A percentile compares a stretch with the other conserved stretches of the same genome.
Conservation (phyloP, 2,888 invertebrate species). For the Athrips mouffetella region DNA sequence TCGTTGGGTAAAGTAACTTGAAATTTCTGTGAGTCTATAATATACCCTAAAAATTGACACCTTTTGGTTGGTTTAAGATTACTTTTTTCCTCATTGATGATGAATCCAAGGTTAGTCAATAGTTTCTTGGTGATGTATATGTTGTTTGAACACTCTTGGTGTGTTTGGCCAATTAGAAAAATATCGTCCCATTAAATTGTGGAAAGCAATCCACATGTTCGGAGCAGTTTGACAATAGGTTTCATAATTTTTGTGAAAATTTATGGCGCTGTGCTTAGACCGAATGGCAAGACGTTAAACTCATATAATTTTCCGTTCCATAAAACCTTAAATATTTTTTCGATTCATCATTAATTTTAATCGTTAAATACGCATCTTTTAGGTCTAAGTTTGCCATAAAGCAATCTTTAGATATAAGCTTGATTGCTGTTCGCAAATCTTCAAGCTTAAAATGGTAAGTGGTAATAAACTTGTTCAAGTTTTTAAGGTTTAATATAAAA, state of each 20-base stretch:
- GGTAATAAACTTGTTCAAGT: constrained; percentile 10
- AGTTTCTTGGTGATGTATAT: background rate
- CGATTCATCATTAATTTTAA: constrained; percentile 2
- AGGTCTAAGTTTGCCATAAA: constrained; percentile 13
- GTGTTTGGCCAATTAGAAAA: background rate
- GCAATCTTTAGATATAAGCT: constrained; percentile 3
- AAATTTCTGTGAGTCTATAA: constrained; percentile 5
- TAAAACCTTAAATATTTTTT: constrained; percentile 12
- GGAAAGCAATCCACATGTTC: background rate
- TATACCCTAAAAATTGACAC: constrained; percentile 8
- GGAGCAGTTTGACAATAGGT: constrained; percentile 1
- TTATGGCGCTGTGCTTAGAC: constrained; percentile 10
- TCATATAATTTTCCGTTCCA: constrained; percentile 4
- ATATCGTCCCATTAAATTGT: constrained; percentile 9
- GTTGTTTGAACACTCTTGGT: constrained; percentile 4
- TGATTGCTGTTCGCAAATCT: constrained; percentile 15
- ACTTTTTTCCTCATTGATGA: constrained; percentile 15
- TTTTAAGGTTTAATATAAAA: constrained; percentile 11
- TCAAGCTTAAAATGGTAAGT: constrained; percentile 16
- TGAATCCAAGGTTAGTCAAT: constrained; percentile 9
- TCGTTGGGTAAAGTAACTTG: constrained; percentile 6
- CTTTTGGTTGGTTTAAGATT: background rate
- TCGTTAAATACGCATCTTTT: constrained; percentile 9
- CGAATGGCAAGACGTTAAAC: constrained; percentile 16
- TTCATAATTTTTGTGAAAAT: constrained; percentile 12